Percentiles rank a stretch among this genome's conserved stretches.
Conservation (phyloP, 2,888 invertebrate genomes). For the Limnephilus marmoratus region DNA sequence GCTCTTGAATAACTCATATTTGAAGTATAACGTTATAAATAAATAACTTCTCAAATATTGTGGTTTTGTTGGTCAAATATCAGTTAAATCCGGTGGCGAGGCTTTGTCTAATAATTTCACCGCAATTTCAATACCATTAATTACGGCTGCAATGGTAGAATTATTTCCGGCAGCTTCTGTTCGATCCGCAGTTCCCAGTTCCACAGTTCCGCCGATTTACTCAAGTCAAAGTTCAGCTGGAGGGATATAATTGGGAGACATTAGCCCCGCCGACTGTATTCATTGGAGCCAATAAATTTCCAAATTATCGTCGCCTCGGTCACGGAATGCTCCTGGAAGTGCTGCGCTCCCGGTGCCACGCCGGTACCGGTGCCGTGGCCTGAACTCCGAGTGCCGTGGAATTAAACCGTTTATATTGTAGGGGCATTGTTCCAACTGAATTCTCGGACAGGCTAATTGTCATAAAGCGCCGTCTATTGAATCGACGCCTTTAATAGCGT, state of each 20-base stretch:
- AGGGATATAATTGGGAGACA: constrained; percentile 58
- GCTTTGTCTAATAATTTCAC: constrained; percentile 11
- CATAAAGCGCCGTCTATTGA: neutral
- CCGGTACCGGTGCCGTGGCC: neutral
- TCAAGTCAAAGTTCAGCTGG: constrained; percentile 48
- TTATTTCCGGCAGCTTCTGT: constrained; percentile 29
- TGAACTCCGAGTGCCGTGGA: constrained; percentile 36
- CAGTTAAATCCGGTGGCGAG: neutral
- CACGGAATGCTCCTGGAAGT: constrained; percentile 26
- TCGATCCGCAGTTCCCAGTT: constrained; percentile 4
- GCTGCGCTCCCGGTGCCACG: neutral
- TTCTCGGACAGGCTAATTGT: neutral
- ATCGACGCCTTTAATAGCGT: neutral
- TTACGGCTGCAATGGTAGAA: constrained; percentile 13
- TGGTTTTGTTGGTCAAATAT: neutral
- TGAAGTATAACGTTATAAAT: neutral
- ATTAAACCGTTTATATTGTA: constrained; percentile 1
- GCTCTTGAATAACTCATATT: too few species aligned
- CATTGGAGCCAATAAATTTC: constrained; percentile 61
- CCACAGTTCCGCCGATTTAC: neutral
- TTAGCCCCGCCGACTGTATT: constrained; percentile 62
- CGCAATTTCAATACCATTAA: constrained; percentile 11
- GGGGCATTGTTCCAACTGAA: constrained; percentile 16
- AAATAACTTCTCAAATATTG: neutral
- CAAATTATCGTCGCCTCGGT: constrained; percentile 60